phyloP scores from a whole-genome alignment of 2,888 invertebrate species.

The Panzeria rudis region DNA sequence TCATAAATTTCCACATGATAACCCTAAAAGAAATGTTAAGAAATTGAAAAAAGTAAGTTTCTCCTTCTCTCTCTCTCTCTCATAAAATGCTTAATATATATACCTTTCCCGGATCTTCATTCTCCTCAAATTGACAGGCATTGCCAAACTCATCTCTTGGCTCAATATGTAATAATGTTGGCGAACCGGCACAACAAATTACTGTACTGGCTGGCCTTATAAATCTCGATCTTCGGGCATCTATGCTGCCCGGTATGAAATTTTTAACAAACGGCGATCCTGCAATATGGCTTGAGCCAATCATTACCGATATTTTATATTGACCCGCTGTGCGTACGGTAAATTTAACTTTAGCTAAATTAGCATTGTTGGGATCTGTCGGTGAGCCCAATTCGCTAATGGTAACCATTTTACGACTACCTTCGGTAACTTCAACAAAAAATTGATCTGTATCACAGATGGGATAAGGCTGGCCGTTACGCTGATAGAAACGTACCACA shows the following conservation, averaged over 20 bases:
- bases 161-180: constrained; percentile 92
- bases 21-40: constrained; percentile 84
- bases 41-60: neutral
- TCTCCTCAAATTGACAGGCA: constrained; percentile 87
- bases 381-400: constrained; percentile 95
- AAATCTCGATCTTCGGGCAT: constrained; percentile 92
- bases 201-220: constrained; percentile 93
- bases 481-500: constrained; percentile 94
- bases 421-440: constrained; percentile 93
- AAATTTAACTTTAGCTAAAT: constrained; percentile 95
- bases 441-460: constrained; percentile 97
- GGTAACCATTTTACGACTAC: constrained; percentile 92
- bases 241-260: constrained; percentile 93
- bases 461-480: constrained; percentile 97
- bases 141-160: constrained; percentile 97
- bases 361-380: constrained; percentile 92
- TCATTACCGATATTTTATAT: constrained; percentile 93
- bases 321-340: constrained; percentile 95
- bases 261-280: constrained; percentile 94
- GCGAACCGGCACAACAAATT: constrained; percentile 90
- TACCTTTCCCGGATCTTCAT: constrained; percentile 86
- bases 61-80: no score
- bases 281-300: constrained; percentile 91
- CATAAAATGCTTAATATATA: neutral
- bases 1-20: constrained; percentile 86